A percentile compares a stretch with the other conserved stretches of the same genome.
Evolutionary conservation across 2,888 invertebrate species (phyloP).

Genomic region (Geotrupes spiniger): DNA sequence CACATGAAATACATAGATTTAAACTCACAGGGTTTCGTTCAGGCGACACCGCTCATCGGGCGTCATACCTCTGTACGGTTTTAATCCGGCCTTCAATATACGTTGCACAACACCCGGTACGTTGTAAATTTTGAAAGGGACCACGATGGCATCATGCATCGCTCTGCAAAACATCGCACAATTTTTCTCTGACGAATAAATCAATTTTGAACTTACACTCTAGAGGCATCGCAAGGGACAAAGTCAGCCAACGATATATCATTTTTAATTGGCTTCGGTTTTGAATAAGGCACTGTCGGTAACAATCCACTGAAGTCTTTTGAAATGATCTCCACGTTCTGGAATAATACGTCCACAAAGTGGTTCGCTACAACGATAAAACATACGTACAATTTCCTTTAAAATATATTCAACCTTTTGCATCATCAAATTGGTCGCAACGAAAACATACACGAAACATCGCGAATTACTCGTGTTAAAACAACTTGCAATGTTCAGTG

Average conservation of each 20-base stretch:
- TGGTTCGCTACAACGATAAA: no score
- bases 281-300: constrained; percentile 24
- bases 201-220: no score
- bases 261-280: constrained; percentile 8
- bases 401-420: constrained; percentile 15
- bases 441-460: constrained; percentile 9
- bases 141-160: background rate
- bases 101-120: constrained; percentile 20
- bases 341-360: no score
- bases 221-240: no score
- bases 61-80: constrained; percentile 21
- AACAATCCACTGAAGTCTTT: constrained; percentile 27
- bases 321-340: constrained; percentile 29
- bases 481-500: constrained; percentile 1
- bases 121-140: constrained; percentile 15
- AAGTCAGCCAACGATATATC: background rate
- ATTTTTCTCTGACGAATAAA: no score
- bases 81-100: constrained; percentile 24
- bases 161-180: no score
- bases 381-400: constrained; percentile 27
- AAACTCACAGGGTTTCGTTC: constrained; percentile 17
- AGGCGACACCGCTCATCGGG: constrained; percentile 6
- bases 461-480: constrained; percentile 1
- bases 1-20: no score
- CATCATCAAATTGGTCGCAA: background rate